Evolutionary conservation across 2,113 vertebrate genomes (phyloP).

Genomic region (Odocoileus virginianus): DNA sequence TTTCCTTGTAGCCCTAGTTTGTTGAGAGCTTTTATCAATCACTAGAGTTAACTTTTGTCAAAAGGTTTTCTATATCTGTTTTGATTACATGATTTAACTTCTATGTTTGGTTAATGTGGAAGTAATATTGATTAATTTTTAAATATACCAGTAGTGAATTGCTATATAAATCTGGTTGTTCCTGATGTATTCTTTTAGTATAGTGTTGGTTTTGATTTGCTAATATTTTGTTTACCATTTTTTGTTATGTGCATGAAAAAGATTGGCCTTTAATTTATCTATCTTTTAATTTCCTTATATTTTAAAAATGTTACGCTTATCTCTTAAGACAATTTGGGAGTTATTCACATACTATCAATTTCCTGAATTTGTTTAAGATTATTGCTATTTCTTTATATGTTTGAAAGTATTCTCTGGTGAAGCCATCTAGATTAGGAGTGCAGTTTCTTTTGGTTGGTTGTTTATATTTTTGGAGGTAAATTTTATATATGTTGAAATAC

Average conservation of each 20-base stretch:
- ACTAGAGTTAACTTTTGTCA: background rate
- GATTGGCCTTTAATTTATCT: background rate
- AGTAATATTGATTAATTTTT: background rate
- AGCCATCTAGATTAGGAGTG: background rate
- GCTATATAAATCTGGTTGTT: background rate
- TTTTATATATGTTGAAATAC: background rate
- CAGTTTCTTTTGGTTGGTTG: background rate
- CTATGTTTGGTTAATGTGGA: background rate
- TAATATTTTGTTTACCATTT: background rate
- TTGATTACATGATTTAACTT: background rate
- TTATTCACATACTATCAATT: background rate
- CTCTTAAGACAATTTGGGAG: background rate
- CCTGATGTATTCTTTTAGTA: background rate
- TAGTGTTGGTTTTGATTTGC: background rate
- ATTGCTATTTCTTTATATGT: background rate
- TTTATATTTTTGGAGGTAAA: conserved; percentile 13
- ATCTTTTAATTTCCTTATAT: background rate
- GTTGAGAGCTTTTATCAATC: background rate
- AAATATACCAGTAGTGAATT: background rate
- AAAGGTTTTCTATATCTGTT: background rate
- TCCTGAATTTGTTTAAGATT: background rate
- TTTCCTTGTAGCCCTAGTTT: background rate
- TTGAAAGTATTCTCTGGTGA: background rate
- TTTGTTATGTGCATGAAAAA: background rate
- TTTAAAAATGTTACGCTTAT: background rate